Percentiles rank a stretch among this genome's conserved stretches.
These are phyloP conservation scores for Enchytraeus crypticus DNA, from an alignment of 2,888 invertebrate genomes.

Conservation along the genomic window DNA sequence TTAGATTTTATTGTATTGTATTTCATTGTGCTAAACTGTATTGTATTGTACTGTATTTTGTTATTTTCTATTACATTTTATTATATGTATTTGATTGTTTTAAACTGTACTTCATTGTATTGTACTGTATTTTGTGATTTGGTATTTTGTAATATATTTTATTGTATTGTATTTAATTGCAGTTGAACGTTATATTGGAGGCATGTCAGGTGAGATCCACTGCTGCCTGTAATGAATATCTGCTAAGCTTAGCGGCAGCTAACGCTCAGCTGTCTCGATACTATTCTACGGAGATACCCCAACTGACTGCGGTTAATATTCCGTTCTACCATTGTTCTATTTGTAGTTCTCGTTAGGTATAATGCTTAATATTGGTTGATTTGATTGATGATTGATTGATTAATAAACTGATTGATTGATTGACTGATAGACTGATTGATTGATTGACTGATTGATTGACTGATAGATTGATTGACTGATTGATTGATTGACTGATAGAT, in stretches of 20 bases:
- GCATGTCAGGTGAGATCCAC: constrained; percentile 86
- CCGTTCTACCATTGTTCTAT: not conserved
- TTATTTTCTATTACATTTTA: not conserved
- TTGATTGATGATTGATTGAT: no score
- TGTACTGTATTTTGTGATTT: no score
- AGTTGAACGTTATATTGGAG: constrained; percentile 76
- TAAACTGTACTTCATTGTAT: not conserved
- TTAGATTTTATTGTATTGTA: no score
- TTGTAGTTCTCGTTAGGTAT: not conserved
- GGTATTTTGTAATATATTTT: no score
- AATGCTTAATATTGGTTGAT: not conserved
- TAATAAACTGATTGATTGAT: no score
- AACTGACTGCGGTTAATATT: constrained; percentile 61
- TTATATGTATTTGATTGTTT: not conserved
- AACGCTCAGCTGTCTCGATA: constrained; percentile 87
- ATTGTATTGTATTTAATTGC: constrained; percentile 15
- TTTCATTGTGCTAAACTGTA: no score
- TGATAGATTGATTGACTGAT: no score
- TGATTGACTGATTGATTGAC: no score
- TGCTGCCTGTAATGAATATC: constrained; percentile 85
- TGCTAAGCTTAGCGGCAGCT: constrained; percentile 79
- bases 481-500: not conserved
- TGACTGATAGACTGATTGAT: no score
- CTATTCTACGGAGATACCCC: constrained; percentile 81
- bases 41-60: no score